phyloP scores from a whole-genome alignment of 2,113 vertebrate species.

The Propithecus coquereli region DNA sequence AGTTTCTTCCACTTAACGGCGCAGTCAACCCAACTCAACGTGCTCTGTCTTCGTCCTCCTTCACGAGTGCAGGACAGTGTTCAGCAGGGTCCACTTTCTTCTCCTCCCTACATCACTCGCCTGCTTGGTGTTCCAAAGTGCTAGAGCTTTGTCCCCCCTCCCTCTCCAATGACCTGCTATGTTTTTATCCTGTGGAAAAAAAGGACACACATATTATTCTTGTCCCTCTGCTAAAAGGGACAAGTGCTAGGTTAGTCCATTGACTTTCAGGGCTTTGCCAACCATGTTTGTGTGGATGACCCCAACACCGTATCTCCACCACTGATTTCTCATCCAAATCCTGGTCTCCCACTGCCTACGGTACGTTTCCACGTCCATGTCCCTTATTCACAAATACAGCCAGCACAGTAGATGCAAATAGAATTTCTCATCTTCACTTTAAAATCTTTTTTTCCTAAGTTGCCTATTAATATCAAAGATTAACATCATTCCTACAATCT shows the following conservation, averaged over 20 bases:
- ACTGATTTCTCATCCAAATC: background rate
- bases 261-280: background rate
- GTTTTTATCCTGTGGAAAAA: constrained; percentile 14
- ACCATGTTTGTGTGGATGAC: background rate
- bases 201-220: background rate
- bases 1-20: background rate
- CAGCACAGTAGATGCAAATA: background rate
- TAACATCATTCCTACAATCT: background rate
- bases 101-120: background rate
- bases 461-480: background rate
- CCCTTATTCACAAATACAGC: background rate
- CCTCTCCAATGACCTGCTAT: background rate
- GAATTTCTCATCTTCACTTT: background rate
- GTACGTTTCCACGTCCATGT: background rate
- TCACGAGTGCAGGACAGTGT: background rate
- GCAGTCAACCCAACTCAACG: background rate
- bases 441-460: background rate
- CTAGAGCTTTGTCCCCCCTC: background rate
- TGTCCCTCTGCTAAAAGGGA: background rate
- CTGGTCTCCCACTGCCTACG: background rate
- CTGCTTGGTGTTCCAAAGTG: background rate
- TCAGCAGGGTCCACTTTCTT: background rate
- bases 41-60: background rate
- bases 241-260: background rate
- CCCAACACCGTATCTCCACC: too few relatives aligned